These are phyloP conservation scores for Phataginus tetradactyla DNA, from an alignment of 2,797 vertebrate genomes.

Conservation along the genomic window DNA sequence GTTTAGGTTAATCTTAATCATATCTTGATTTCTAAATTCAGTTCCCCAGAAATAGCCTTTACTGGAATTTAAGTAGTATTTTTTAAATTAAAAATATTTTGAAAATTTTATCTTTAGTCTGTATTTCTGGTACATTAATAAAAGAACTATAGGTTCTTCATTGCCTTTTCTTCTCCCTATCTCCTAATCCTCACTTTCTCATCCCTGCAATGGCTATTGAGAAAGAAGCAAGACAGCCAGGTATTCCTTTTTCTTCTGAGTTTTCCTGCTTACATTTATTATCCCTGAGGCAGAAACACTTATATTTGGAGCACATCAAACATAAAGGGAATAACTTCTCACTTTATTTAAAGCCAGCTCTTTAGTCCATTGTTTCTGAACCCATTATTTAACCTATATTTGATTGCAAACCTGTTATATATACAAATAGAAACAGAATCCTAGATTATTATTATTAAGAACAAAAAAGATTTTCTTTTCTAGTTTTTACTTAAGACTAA, in stretches of 20 bases:
- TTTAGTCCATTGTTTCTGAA: not conserved
- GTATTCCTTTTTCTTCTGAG: not conserved
- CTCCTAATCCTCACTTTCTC: not conserved
- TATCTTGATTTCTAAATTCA: not conserved
- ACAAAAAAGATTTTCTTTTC: not conserved
- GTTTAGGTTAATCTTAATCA: not conserved
- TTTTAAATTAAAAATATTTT: not conserved
- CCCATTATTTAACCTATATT: not conserved
- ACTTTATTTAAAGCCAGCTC: not conserved
- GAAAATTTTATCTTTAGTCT: not conserved
- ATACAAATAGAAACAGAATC: not conserved
- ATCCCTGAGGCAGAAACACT: not conserved
- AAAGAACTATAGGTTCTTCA: not conserved
- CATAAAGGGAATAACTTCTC: not conserved
- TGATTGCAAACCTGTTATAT: not conserved
- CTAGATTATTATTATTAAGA: not conserved
- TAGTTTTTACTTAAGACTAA: not conserved
- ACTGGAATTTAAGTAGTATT: not conserved
- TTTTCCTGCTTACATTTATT: not conserved
- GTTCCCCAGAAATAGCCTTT: not conserved
- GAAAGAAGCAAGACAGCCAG: not conserved
- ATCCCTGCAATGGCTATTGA: not conserved
- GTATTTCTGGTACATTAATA: not conserved
- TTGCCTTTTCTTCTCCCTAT: not conserved
- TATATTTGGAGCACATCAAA: not conserved